Base-by-base conservation (phyloP, 1,140 invertebrate species). In the Hycleus phaleratus region DNA sequence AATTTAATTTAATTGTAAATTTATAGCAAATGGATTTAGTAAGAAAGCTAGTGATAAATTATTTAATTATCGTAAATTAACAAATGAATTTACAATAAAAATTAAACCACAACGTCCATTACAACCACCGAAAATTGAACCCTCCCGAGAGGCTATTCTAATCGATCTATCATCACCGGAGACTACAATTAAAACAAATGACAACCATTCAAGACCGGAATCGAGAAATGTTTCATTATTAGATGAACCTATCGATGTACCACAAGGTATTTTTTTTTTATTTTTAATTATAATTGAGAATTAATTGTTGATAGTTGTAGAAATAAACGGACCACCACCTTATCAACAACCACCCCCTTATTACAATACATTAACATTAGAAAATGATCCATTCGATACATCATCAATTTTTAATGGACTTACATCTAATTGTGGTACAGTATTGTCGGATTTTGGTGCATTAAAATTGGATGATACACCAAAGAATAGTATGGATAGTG, bases 191-290 rank as follows among this genome's bases (percentile, higher is more conserved):
- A 11, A 43, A 39, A 46, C 51, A 38, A 57, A 53, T 26, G 40
- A 42, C 1, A 42, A 7, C 1, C 59, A 38, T 46, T 38, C 45
- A 12, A 56, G 38, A 24, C 12, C 47, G n/a, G 53, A 65, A 45
- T 40, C 72, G 54, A 62, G 70, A 65, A 53, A 72, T 0, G 73
- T 83, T 8, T 88, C 86, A 40, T 78, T 91, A 58, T 72, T 90
- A 0, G 88, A 90, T 68, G 85, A 88, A 59, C 87, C 87, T 0
- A 90, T 90, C 44, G 86, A 90, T 68, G 78, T 82, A 43, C 80
- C 81, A 38, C 76, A 77, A 32, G 71, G 74, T 51, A 62, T 18
- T 18, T 18, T 18, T 18, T 12, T 18, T 18, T n/a, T n/a, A 61
- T 58, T 65, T 49, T 47, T 26, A 38, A 26, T 42, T 48, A 6